Evolutionary conservation across 2,797 vertebrate genomes (phyloP).

Genomic region (Sciurus vulgaris): DNA sequence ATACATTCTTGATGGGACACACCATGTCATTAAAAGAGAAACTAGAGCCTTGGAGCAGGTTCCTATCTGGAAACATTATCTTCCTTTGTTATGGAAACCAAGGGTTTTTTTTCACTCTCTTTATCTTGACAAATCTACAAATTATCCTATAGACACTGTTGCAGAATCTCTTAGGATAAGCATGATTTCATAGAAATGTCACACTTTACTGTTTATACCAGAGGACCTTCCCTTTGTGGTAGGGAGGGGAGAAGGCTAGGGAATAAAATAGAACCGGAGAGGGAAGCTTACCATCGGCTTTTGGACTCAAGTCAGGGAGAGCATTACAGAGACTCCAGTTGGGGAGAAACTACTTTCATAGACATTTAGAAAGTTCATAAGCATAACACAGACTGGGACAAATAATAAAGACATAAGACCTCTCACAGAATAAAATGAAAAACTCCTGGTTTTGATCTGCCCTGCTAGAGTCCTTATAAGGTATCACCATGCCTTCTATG

Average conservation of each 20-base stretch:
- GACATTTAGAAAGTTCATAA: conserved; percentile 64
- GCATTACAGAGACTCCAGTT: conserved; percentile 10
- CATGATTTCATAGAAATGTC: conserved; percentile 21
- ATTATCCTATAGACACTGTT: conserved; percentile 48
- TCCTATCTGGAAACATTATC: not conserved
- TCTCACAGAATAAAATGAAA: conserved; percentile 44
- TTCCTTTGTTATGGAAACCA: not conserved
- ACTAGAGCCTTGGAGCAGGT: not conserved
- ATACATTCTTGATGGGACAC: not conserved
- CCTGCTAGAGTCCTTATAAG: conserved; percentile 19
- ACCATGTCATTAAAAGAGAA: not conserved
- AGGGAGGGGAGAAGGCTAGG: not conserved
- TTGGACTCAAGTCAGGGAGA: conserved; percentile 33
- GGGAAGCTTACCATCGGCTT: not conserved
- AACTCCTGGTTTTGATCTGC: conserved; percentile 48
- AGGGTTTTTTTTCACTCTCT: not conserved
- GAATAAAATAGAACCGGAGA: not conserved
- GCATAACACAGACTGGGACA: conserved; percentile 39
- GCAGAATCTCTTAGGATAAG: conserved; percentile 21
- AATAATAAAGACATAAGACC: conserved; percentile 50
- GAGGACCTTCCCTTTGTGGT: not conserved
- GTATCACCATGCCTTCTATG: not conserved
- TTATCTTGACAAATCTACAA: conserved; percentile 55
- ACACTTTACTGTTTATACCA: not conserved
- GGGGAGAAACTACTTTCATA: conserved; percentile 56